Base-by-base conservation (phyloP, 2,797 vertebrate species). In the Hybognathus amarus region DNA sequence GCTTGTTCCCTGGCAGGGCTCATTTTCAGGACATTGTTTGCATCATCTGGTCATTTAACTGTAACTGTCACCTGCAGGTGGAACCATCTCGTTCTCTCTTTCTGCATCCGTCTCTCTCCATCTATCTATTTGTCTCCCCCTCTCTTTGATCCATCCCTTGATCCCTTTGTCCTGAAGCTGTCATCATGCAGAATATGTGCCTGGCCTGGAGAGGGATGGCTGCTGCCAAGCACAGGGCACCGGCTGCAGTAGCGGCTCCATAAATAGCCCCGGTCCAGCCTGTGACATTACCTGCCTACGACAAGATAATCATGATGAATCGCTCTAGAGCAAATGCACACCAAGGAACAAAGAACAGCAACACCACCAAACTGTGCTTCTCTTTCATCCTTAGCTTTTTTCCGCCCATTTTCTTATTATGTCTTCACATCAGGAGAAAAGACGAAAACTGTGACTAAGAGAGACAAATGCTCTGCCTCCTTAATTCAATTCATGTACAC, bases 261-360 rank as follows among this genome's bases (percentile, higher is more conserved):
- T 83, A 89, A 88, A 88, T 87, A 88, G 82, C 84, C 91, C 89
- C 85, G 82, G 90, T 85, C 80, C 84, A 87, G 86, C 87, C 91
- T 90, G 89, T 92, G 93, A 94, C 93, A 94, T 93, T 92, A 92
- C 93, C 93, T 94, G 92, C 91, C 93, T 88, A 90, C 88, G 85
- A 87, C 87, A 90, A 88, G 91, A 91, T 94, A 93, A 95, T 94
- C 92, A 92, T 93, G 94, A 95, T 93, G 89, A 94, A 95, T 95
- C 87, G 80, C 92, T 90, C 66, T 54, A 78, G 87, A 85, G 87
- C 88, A 86, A 88, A 87, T 85, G 83, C 92, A 90, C 88, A 78
- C 87, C 75, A 81, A 89, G 93, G 91, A 91, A 92, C 91, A 90
- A 86, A 91, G 79, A 92, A 83, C 89, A 87, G 91, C 91, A 89